Evolutionary conservation across 2,797 vertebrate species (phyloP).

Genomic region (Melanogrammus aeglefinus): DNA sequence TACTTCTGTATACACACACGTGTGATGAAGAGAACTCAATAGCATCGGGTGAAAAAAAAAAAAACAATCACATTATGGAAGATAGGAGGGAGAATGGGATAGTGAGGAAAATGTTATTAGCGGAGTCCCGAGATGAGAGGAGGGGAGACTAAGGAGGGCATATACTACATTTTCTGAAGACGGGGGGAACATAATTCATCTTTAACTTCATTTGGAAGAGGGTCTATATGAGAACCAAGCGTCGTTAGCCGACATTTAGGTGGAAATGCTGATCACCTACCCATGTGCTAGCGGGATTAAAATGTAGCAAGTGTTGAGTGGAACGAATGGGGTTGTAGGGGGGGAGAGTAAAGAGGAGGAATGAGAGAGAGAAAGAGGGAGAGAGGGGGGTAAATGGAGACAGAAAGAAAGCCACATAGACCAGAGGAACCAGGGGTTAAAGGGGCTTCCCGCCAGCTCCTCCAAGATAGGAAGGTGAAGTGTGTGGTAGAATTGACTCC

Average conservation of each 20-base stretch:
- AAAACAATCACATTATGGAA: slow-evolving; percentile 74
- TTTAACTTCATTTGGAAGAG: slow-evolving; percentile 69
- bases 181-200: slow-evolving; percentile 71
- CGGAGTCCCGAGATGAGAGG: slow-evolving; percentile 61
- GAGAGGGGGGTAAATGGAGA: slow-evolving; percentile 24
- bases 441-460: slow-evolving; percentile 33
- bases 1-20: background rate
- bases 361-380: slow-evolving; percentile 20
- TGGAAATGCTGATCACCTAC: slow-evolving; percentile 37
- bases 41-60: slow-evolving; percentile 40
- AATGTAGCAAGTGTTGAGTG: slow-evolving; percentile 32
- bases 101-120: slow-evolving; percentile 76
- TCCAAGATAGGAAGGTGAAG: slow-evolving; percentile 54
- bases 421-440: background rate
- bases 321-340: slow-evolving; percentile 10
- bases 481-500: slow-evolving; percentile 49
- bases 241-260: slow-evolving; percentile 47
- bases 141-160: slow-evolving; percentile 59
- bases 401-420: background rate
- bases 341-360: slow-evolving; percentile 34
- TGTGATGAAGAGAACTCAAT: background rate
- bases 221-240: slow-evolving; percentile 62
- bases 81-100: slow-evolving; percentile 61
- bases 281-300: slow-evolving; percentile 49
- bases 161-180: slow-evolving; percentile 63